These are phyloP conservation scores for Isaurus tuberculatus DNA, from an alignment of 92 coral and sea anemone species.

Conservation along the genomic window DNA sequence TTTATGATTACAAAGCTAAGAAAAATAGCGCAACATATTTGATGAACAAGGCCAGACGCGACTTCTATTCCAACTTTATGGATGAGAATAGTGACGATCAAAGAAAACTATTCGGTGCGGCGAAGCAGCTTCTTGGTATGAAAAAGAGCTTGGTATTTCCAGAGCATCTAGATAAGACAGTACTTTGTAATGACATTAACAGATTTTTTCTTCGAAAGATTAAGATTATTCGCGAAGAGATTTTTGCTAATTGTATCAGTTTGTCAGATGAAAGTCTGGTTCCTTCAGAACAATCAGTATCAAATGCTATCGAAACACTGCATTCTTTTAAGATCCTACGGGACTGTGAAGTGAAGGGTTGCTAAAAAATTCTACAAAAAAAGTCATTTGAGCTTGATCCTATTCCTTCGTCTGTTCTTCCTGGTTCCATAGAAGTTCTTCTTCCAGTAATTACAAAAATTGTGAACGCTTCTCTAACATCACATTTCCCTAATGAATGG, in stretches of 20 bases:
- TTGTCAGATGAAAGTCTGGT: not conserved
- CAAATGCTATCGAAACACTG: not conserved
- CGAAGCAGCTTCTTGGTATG: slow-evolving; percentile 58
- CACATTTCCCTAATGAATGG: not conserved
- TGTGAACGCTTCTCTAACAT: no score
- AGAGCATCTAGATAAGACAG: slow-evolving; percentile 20
- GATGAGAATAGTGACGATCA: slow-evolving; percentile 62
- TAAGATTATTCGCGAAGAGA: not conserved
- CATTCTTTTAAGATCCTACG: not conserved
- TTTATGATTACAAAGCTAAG: slow-evolving; percentile 8
- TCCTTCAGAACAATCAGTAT: not conserved
- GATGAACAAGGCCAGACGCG: slow-evolving; percentile 64
- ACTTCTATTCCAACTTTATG: slow-evolving; percentile 54
- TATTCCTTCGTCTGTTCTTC: no score
- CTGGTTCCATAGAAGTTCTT: no score
- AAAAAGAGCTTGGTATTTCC: slow-evolving; percentile 24
- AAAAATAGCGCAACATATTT: slow-evolving; percentile 61
- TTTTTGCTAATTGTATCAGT: not conserved
- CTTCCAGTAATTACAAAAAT: no score
- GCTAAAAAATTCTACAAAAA: no score
- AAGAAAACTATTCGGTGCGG: slow-evolving; percentile 55
- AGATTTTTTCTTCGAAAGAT: slow-evolving; percentile 38
- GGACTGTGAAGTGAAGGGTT: no score
- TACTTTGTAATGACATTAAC: slow-evolving; percentile 31
- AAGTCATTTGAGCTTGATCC: no score